Conservation (phyloP, 2,888 invertebrate species). For the Pecten maximus region DNA sequence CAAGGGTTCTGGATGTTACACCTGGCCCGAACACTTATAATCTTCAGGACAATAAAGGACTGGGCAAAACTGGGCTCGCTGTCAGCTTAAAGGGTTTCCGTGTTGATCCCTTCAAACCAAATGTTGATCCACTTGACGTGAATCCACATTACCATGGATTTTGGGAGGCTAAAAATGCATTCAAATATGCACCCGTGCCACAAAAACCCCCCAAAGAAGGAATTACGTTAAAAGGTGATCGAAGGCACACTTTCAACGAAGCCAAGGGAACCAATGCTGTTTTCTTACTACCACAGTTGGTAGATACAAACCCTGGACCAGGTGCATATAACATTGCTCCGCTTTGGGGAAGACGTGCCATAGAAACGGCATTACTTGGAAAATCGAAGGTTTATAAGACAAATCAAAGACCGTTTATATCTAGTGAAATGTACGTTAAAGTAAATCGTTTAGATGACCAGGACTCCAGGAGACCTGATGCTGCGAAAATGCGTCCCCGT, state of each 20-base stretch:
- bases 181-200: not conserved
- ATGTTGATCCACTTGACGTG: not conserved
- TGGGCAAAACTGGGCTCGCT: conserved; percentile 3
- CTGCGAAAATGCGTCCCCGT: not conserved
- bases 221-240: conserved; percentile 58
- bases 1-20: conserved; percentile 59
- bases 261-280: conserved; percentile 62
- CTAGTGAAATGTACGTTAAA: not conserved
- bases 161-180: conserved; percentile 16
- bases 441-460: not conserved
- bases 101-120: conserved; percentile 7
- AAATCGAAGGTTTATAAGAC: not conserved
- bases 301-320: conserved; percentile 59
- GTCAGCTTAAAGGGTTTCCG: conserved; percentile 7
- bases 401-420: not conserved
- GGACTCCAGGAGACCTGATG: not conserved
- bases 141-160: conserved; percentile 14
- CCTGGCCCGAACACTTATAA: conserved; percentile 58
- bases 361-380: not conserved
- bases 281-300: conserved; percentile 61
- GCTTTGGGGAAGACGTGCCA: not conserved
- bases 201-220: conserved; percentile 38
- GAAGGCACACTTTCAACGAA: conserved; percentile 55
- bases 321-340: conserved; percentile 53
- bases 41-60: conserved; percentile 16